A percentile compares a stretch with the other conserved stretches of the same genome.
phyloP scores from a whole-genome alignment of 2,888 invertebrate genomes.

The Drosophila multiciliata region DNA sequence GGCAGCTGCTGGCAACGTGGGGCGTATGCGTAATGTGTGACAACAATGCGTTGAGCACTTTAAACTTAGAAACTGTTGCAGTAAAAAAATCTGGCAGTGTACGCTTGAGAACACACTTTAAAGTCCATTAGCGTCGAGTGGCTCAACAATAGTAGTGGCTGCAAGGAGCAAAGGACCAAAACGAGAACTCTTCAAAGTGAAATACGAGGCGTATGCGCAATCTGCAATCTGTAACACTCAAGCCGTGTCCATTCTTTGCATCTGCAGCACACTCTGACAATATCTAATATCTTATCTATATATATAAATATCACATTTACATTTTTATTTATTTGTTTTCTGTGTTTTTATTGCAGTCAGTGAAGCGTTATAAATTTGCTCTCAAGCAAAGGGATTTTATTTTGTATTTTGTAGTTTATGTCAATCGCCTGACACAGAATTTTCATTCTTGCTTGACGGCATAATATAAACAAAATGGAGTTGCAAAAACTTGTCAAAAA shows the following conservation, averaged over 20 bases:
- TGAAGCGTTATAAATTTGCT: constrained; percentile 20
- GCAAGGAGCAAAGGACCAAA: constrained; percentile 21
- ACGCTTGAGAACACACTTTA: constrained; percentile 76
- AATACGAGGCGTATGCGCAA: constrained; percentile 43
- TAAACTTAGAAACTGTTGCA: constrained; percentile 35
- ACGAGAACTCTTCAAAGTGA: constrained; percentile 14
- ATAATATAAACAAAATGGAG: constrained; percentile 46
- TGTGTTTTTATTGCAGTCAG: constrained; percentile 18
- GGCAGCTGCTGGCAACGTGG: constrained; percentile 48
- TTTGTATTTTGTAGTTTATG: constrained; percentile 37
- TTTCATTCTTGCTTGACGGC: constrained; percentile 21
- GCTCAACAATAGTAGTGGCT: constrained; percentile 37
- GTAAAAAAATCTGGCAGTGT: constrained; percentile 35
- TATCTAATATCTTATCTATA: constrained; percentile 35
- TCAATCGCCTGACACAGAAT: constrained; percentile 39
- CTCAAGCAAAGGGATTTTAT: constrained; percentile 24
- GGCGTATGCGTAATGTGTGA: constrained; percentile 62
- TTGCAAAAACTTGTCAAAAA: constrained; percentile 51
- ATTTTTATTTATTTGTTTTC: constrained; percentile 31
- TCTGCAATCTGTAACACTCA: constrained; percentile 20
- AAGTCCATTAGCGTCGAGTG: constrained; percentile 78
- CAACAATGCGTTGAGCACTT: constrained; percentile 51
- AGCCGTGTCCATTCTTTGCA: constrained; percentile 19
- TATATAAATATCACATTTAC: constrained; percentile 30
- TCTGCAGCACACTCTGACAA: constrained; percentile 30